Base-by-base conservation (phyloP, 2,113 vertebrate species). In the Nibea coibor region DNA sequence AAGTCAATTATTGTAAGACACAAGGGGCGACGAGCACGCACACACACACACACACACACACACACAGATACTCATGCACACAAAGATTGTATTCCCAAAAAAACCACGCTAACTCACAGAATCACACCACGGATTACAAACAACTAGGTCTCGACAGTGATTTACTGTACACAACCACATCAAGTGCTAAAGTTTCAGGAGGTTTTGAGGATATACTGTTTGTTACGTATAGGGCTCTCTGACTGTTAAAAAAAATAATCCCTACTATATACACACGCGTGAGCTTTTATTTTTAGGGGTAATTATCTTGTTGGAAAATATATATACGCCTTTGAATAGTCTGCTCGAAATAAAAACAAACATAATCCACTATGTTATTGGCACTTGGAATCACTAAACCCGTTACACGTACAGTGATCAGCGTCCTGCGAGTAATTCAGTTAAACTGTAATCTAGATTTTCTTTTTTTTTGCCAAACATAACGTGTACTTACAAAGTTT, bases 151-250 rank as follows among this genome's bases (percentile, higher is more conserved):
- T 90, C 39, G 81, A 92, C 89, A 92, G 90, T 94, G 91, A 93
- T 89, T 94, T 93, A 94, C 90, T 93, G 93, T 91, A 91, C 88
- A 89, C 90, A 86, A 94, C 92, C 93, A 94, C 92, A 94, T 87
- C 85, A 94, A 93, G 93, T 93, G 91, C 92, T 94, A 91, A 81
- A 89, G 89, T 92, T 92, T 86, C 67, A 75, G 86, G 89, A 88
- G 88, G 61, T 85, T 35, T 35, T 89, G 90, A 91, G 92, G 89
- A 90, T 87, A 91, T 90, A 93, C 80, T 70, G 88, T 92, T 90
- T 92, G 85, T 92, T 89, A 90, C 72, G 72, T 91, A 93, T 93
- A 94, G 89, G 92, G 89, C 85, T 93, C 91, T 92, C 80, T 90
- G 72, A 88, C 70, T 93, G 84, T 88, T 91, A 82, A 91, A 93